Evolutionary conservation across 92 coral and sea anemone species (phyloP).

Genomic region (Porites evermanni): DNA sequence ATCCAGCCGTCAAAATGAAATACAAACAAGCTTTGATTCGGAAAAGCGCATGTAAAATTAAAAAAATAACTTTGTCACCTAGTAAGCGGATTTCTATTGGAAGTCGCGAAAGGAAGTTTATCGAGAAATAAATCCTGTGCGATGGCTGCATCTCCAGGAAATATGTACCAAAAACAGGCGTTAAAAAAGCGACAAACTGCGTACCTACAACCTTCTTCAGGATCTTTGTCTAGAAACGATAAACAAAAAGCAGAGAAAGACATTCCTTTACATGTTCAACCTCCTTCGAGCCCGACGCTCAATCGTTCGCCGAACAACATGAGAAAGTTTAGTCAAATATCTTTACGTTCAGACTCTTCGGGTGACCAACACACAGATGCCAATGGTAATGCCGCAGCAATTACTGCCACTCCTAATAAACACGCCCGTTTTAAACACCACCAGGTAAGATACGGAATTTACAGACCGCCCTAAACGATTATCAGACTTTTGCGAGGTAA

Average conservation of each 20-base stretch:
- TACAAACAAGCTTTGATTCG: constrained; percentile 10
- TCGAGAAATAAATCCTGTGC: background rate
- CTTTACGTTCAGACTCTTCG: constrained; percentile 29
- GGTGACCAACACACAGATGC: background rate
- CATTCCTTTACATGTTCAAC: constrained; percentile 11
- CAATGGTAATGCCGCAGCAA: background rate
- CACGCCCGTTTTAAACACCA: constrained; percentile 16
- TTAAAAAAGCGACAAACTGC: constrained; percentile 30
- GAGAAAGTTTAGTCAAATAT: constrained; percentile 46
- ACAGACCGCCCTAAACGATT: background rate
- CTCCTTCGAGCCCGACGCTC: constrained; percentile 17
- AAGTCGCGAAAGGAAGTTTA: too few species aligned
- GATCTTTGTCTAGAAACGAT: constrained; percentile 17
- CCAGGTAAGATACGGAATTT: constrained; percentile 9
- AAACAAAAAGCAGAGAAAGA: constrained; percentile 6
- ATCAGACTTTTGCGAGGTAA: background rate
- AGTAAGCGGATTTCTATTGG: background rate
- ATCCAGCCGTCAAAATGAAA: background rate
- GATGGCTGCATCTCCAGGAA: constrained; percentile 41
- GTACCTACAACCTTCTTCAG: constrained; percentile 18
- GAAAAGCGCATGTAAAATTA: background rate
- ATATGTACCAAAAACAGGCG: constrained; percentile 37
- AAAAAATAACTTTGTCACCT: constrained; percentile 35
- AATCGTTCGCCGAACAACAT: constrained; percentile 13
- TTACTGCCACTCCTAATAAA: constrained; percentile 1